Conservation (phyloP, 2,888 invertebrate species). For the Melanargia galathea region DNA sequence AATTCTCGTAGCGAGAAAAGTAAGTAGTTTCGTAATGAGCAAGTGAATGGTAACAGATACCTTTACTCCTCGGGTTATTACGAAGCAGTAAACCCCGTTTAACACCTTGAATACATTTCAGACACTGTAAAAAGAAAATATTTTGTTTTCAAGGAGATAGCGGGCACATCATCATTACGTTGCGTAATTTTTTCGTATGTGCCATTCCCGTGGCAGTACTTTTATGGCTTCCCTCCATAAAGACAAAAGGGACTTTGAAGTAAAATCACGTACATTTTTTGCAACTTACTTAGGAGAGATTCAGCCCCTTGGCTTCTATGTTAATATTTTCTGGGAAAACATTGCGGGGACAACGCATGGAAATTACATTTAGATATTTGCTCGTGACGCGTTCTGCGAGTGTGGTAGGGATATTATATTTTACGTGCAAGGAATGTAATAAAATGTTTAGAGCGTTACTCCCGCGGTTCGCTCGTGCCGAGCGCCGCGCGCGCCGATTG, state of each 20-base stretch:
- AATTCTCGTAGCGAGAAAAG: constrained; percentile 37
- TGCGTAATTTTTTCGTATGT: constrained; percentile 80
- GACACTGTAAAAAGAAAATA: constrained; percentile 76
- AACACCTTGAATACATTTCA: constrained; percentile 66
- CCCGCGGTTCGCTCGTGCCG: constrained; percentile 44
- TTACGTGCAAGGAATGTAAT: constrained; percentile 81
- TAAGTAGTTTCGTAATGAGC: constrained; percentile 44
- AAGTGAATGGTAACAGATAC: constrained; percentile 34
- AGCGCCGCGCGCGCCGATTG: constrained; percentile 56
- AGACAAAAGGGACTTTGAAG: constrained; percentile 83
- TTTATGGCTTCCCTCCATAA: constrained; percentile 80
- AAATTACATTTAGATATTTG: constrained; percentile 83
- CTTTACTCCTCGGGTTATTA: constrained; percentile 35
- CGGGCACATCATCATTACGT: constrained; percentile 81
- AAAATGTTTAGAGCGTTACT: constrained; percentile 75
- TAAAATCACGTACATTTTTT: constrained; percentile 83
- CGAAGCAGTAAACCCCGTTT: constrained; percentile 58
- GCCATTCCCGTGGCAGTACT: constrained; percentile 78
- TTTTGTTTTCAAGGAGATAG: constrained; percentile 76
- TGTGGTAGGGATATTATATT: constrained; percentile 81
- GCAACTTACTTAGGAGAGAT: constrained; percentile 82
- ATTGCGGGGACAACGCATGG: constrained; percentile 82
- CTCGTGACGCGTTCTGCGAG: constrained; percentile 75
- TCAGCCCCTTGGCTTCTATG: constrained; percentile 80
- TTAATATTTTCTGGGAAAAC: constrained; percentile 82